Evolutionary conservation across 2,113 vertebrate species (phyloP).

Genomic region (Plotosus lineatus): DNA sequence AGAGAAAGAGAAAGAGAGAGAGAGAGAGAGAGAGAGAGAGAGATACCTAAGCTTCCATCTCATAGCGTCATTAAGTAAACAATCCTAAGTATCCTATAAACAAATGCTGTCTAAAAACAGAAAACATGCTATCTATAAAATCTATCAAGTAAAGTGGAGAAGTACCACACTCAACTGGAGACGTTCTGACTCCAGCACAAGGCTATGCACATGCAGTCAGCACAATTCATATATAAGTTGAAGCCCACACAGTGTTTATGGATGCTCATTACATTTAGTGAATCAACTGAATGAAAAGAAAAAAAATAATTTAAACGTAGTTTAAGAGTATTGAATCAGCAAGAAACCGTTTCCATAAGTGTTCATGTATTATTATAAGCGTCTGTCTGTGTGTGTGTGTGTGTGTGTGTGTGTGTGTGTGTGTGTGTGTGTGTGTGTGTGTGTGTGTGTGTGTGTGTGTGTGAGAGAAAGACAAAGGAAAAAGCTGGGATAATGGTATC

Average conservation of each 20-base stretch:
- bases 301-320: neutral
- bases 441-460: constrained; percentile 8
- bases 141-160: neutral
- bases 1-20: neutral
- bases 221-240: neutral
- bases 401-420: constrained; percentile 3
- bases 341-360: neutral
- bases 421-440: constrained; percentile 6
- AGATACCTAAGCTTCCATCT: neutral
- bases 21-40: neutral
- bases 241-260: neutral
- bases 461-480: neutral
- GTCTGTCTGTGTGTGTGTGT: neutral
- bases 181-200: neutral
- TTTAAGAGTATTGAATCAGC: neutral
- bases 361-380: neutral
- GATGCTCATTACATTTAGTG: neutral
- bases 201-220: neutral
- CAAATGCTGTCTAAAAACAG: neutral
- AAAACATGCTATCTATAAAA: neutral
- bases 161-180: neutral
- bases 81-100: neutral
- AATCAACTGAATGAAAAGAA: neutral
- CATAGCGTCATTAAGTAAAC: neutral
- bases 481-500: neutral